Evolutionary conservation across 2,113 vertebrate genomes (phyloP).

Genomic region (Callopanchax toddi): DNA sequence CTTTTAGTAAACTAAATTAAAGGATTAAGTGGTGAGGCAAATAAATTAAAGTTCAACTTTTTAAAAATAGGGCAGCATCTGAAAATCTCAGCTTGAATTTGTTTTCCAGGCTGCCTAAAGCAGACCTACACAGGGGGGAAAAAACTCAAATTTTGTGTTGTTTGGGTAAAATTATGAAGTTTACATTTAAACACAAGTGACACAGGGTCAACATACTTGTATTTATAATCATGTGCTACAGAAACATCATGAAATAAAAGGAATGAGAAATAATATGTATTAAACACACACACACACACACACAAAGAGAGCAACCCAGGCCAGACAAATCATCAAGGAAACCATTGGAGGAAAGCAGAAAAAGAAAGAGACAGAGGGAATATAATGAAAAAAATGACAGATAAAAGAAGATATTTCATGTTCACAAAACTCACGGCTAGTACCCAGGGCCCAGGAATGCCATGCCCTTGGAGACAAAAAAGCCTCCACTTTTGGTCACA

Average conservation of each 20-base stretch:
- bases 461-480: slow-evolving; percentile 78
- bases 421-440: slow-evolving; percentile 66
- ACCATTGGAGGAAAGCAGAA: slow-evolving; percentile 51
- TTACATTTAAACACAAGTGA: slow-evolving; percentile 7
- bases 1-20: slow-evolving; percentile 13
- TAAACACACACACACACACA: slow-evolving; percentile 3
- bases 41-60: slow-evolving; percentile 31
- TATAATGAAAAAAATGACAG: slow-evolving; percentile 71
- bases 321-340: slow-evolving; percentile 66
- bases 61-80: slow-evolving; percentile 33
- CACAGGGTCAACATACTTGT: not conserved
- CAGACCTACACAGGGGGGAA: not conserved
- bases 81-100: slow-evolving; percentile 26
- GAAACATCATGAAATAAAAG: too few relatives aligned
- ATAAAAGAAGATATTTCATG: slow-evolving; percentile 78
- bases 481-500: slow-evolving; percentile 69
- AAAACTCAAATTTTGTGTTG: slow-evolving; percentile 9
- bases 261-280: too few relatives aligned
- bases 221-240: too few relatives aligned
- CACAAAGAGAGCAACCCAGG: slow-evolving; percentile 56
- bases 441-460: slow-evolving; percentile 65
- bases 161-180: too few relatives aligned
- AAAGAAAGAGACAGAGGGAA: slow-evolving; percentile 56
- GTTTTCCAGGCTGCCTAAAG: slow-evolving; percentile 6
- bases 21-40: slow-evolving; percentile 16